These are phyloP conservation scores for Planiliza haematocheilus DNA, from an alignment of 2,113 vertebrate genomes.

Conservation along the genomic window DNA sequence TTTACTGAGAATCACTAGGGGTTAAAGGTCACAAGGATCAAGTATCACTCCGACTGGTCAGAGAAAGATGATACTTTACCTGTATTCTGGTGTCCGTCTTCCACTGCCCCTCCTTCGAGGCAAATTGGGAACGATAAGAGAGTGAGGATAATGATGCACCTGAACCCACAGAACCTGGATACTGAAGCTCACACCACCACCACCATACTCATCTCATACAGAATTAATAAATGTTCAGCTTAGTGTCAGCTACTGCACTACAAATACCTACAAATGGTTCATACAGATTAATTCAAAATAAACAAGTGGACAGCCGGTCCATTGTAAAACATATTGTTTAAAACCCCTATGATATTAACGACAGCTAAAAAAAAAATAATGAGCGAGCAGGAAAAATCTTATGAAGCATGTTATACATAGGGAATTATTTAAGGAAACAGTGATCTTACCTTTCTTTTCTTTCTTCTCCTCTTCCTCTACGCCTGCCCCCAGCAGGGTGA, in stretches of 20 bases:
- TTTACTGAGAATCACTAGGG: slow-evolving; percentile 50
- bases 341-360: slow-evolving; percentile 14
- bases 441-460: slow-evolving; percentile 94
- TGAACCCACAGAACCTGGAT: slow-evolving; percentile 61
- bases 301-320: slow-evolving; percentile 17
- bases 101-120: slow-evolving; percentile 91
- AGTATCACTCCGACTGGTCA: slow-evolving; percentile 64
- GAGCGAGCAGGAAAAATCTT: slow-evolving; percentile 9
- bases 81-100: slow-evolving; percentile 92
- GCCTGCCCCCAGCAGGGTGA: slow-evolving; percentile 94
- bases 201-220: slow-evolving; percentile 47
- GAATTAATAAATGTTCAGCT: slow-evolving; percentile 29
- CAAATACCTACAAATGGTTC: slow-evolving; percentile 21
- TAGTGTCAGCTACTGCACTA: slow-evolving; percentile 16
- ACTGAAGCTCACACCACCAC: slow-evolving; percentile 63
- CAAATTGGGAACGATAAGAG: slow-evolving; percentile 88
- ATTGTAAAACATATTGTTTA: slow-evolving; percentile 27
- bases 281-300: slow-evolving; percentile 8
- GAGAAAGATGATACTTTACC: slow-evolving; percentile 89
- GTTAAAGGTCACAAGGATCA: slow-evolving; percentile 48
- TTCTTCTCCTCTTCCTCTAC: slow-evolving; percentile 97
- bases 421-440: background rate
- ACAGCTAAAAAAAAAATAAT: slow-evolving; percentile 28
- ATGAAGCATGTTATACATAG: background rate
- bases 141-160: slow-evolving; percentile 83